Conservation (phyloP, 92 coral and sea anemone genomes). For the Palythoa heliodiscus region DNA sequence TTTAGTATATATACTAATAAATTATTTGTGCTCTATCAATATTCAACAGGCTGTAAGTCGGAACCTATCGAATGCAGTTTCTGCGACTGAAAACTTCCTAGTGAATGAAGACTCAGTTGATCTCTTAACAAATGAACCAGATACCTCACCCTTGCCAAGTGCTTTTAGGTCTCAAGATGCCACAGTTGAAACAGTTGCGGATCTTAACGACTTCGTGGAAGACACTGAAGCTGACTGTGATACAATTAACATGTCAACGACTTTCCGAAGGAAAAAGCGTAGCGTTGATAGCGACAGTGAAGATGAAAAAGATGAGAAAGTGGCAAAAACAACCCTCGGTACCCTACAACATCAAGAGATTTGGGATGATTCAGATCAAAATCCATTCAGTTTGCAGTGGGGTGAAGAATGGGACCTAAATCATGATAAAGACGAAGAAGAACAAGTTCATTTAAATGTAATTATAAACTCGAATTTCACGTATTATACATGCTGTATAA, state of each 20-base stretch:
- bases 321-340: not conserved
- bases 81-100: not conserved
- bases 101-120: not conserved
- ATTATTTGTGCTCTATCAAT: not conserved
- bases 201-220: not conserved
- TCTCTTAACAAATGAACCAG: constrained; percentile 8
- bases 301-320: not conserved
- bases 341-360: not conserved
- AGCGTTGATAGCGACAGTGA: not conserved
- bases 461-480: too few species aligned
- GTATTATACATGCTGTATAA: too few species aligned
- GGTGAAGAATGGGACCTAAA: constrained; percentile 9
- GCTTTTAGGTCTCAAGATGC: not conserved
- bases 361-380: not conserved
- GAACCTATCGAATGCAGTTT: not conserved
- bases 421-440: not conserved
- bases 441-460: not conserved
- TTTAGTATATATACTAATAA: not conserved
- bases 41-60: constrained; percentile 1
- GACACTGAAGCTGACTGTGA: not conserved
- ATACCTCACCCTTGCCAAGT: not conserved
- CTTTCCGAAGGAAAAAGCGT: not conserved
- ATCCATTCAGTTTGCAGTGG: constrained; percentile 29
- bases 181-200: not conserved
- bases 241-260: not conserved